Conservation (phyloP, 2,888 invertebrate species). For the Protodeltote pygarga region DNA sequence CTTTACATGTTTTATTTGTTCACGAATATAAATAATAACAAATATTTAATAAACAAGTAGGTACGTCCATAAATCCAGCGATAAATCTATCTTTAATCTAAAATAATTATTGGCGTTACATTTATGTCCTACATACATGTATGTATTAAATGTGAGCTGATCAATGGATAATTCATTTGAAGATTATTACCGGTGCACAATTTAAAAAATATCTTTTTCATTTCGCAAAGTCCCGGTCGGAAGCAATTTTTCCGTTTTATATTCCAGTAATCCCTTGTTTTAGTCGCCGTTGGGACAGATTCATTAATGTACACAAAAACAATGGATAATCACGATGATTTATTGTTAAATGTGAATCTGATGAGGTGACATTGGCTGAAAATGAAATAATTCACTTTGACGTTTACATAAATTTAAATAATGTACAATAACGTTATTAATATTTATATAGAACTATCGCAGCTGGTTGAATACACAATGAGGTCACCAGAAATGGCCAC, state of each 20-base stretch:
- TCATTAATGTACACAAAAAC: conserved; percentile 25
- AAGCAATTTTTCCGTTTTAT: conserved; percentile 5
- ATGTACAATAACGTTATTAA: conserved; percentile 38
- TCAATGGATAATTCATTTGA: not conserved
- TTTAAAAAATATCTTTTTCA: not conserved
- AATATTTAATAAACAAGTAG: too few relatives aligned
- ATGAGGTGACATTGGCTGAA: conserved; percentile 35
- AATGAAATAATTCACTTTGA: conserved; percentile 31
- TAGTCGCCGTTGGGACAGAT: conserved; percentile 31
- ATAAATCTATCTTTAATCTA: too few relatives aligned
- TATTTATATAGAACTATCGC: conserved; percentile 47
- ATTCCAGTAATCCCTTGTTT: conserved; percentile 16
- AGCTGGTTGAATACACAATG: conserved; percentile 47
- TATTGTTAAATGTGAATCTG: conserved; percentile 34
- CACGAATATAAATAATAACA: too few relatives aligned
- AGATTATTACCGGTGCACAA: not conserved
- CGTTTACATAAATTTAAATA: conserved; percentile 46
- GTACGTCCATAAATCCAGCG: too few relatives aligned
- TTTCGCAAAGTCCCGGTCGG: not conserved
- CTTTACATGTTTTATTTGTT: too few relatives aligned
- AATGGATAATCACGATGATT: conserved; percentile 40
- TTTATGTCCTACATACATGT: too few relatives aligned
- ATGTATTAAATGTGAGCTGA: not conserved
- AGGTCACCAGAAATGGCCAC: conserved; percentile 37
- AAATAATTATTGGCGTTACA: too few relatives aligned